phyloP scores from a whole-genome alignment of 2,888 invertebrate genomes.

The Aleiodes testaceus region DNA sequence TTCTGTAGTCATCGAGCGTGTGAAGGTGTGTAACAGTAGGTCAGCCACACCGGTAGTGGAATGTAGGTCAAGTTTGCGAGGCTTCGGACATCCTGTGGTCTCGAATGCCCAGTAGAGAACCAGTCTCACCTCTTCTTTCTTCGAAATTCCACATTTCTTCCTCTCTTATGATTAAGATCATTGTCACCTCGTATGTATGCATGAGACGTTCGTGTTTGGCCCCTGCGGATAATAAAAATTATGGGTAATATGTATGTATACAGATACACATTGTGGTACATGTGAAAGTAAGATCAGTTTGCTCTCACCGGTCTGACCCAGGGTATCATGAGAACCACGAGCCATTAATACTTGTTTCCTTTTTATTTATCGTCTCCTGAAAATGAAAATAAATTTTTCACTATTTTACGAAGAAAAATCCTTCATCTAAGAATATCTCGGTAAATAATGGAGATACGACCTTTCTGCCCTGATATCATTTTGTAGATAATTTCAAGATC shows the following conservation, averaged over 20 bases:
- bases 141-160: background rate
- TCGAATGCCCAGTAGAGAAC: conserved; percentile 33
- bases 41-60: conserved; percentile 41
- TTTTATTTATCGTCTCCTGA: no score
- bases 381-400: no score
- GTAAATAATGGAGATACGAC: no score
- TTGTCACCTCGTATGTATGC: background rate
- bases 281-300: conserved; percentile 27
- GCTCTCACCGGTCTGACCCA: conserved; percentile 21
- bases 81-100: conserved; percentile 47
- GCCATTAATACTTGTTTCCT: conserved; percentile 11
- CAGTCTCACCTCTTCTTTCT: conserved; percentile 32
- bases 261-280: background rate
- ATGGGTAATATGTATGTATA: conserved; percentile 1
- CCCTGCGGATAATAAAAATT: background rate
- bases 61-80: conserved; percentile 53
- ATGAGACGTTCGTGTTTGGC: background rate
- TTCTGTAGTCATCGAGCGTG: background rate
- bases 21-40: conserved; percentile 45
- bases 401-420: no score
- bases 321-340: conserved; percentile 7
- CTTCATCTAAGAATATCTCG: no score
- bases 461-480: no score
- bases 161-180: conserved; percentile 10
- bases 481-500: no score